These are phyloP conservation scores for Paralvinella palmiformis DNA, from an alignment of 1,140 invertebrate genomes.

Conservation along the genomic window DNA sequence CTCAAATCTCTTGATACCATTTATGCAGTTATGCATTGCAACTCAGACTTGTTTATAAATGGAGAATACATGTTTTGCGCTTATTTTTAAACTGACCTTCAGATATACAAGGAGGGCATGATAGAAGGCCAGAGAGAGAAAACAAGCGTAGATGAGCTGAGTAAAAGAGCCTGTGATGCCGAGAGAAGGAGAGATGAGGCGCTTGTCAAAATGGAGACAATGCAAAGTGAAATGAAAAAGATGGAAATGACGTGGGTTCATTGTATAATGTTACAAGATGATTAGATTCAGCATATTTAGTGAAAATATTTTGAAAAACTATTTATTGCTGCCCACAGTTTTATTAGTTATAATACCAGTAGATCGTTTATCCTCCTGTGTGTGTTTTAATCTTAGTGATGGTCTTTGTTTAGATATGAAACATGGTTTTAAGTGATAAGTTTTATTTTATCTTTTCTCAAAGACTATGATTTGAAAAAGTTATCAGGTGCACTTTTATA, in stretches of 20 bases:
- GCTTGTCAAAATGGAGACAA: constrained; percentile 30
- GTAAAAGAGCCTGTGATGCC: constrained; percentile 38
- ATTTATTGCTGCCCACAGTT: neutral
- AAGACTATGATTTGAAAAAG: neutral
- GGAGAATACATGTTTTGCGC: too few species aligned
- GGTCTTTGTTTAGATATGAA: neutral
- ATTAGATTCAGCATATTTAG: neutral
- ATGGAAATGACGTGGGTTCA: constrained; percentile 35
- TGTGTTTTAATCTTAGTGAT: neutral
- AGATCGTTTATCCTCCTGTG: neutral
- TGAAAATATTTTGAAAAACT: neutral
- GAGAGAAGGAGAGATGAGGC: constrained; percentile 40
- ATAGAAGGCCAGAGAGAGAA: constrained; percentile 32
- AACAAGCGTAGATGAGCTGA: constrained; percentile 28
- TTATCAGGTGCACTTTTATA: too few species aligned
- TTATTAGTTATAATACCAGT: neutral
- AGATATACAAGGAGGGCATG: constrained; percentile 36
- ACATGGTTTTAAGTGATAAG: neutral
- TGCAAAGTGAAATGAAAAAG: constrained; percentile 30
- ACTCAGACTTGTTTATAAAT: too few species aligned
- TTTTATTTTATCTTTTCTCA: neutral
- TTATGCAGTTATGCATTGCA: too few species aligned
- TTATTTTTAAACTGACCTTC: too few species aligned
- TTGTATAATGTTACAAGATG: neutral
- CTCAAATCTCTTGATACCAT: too few species aligned